Percentiles rank a stretch among this genome's conserved stretches.
Conservation (phyloP, 2,797 vertebrate genomes). For the Lithobates sylvaticus region DNA sequence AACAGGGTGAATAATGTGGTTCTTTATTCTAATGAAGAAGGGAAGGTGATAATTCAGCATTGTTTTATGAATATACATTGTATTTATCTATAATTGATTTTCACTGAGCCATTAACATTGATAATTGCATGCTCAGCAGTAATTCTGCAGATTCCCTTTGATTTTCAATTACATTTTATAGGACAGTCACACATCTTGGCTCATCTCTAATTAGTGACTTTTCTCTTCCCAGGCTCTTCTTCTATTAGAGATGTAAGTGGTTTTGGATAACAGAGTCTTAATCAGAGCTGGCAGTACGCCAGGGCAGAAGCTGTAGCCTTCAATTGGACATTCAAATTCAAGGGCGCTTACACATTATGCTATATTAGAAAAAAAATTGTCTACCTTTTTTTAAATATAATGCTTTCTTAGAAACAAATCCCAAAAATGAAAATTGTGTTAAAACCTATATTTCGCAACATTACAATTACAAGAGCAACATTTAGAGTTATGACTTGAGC, state of each 20-base stretch:
- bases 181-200: constrained; percentile 56
- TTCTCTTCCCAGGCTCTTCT: constrained; percentile 22
- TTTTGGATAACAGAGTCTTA: constrained; percentile 7
- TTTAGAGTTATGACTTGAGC: too few relatives aligned
- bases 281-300: not conserved
- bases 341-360: not conserved
- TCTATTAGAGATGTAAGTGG: constrained; percentile 16
- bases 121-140: constrained; percentile 60
- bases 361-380: not conserved
- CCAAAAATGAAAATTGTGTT: not conserved
- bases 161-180: constrained; percentile 63
- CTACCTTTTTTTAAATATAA: not conserved
- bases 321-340: not conserved
- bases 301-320: constrained; percentile 3
- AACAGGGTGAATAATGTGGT: constrained; percentile 19
- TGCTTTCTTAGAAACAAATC: not conserved
- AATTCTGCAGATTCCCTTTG: constrained; percentile 57
- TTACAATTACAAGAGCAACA: too few relatives aligned
- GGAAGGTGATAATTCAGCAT: constrained; percentile 27
- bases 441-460: not conserved
- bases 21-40: constrained; percentile 29
- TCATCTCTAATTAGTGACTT: constrained; percentile 56
- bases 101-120: constrained; percentile 62
- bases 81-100: constrained; percentile 63
- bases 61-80: constrained; percentile 54